These are phyloP conservation scores for Drosophila rellima DNA, from an alignment of 2,888 invertebrate genomes.

Conservation along the genomic window DNA sequence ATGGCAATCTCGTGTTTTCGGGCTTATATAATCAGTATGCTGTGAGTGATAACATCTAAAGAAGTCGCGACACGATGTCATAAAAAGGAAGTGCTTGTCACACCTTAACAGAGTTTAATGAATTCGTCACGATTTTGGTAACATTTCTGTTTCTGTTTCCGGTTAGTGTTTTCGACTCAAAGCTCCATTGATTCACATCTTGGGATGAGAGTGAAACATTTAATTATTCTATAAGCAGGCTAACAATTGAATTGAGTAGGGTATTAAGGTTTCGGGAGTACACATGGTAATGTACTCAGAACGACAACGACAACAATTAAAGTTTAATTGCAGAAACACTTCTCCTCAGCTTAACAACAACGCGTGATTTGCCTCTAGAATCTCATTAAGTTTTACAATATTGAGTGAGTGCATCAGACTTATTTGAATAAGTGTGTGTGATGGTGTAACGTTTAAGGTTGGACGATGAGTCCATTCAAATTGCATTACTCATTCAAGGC, in stretches of 20 bases:
- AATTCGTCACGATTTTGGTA: slow-evolving; percentile 22
- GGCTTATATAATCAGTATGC: slow-evolving; percentile 20
- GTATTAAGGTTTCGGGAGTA: slow-evolving; percentile 2
- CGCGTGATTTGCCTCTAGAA: slow-evolving; percentile 32
- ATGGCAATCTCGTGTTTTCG: slow-evolving; percentile 19
- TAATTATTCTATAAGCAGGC: background rate
- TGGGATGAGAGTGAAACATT: background rate
- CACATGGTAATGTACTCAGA: background rate
- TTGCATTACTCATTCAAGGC: slow-evolving; percentile 30
- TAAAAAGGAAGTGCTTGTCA: slow-evolving; percentile 20
- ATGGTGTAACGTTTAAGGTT: slow-evolving; percentile 27
- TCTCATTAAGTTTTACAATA: slow-evolving; percentile 28
- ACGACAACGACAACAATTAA: slow-evolving; percentile 30
- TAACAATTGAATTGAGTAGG: slow-evolving; percentile 2
- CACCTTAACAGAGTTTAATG: slow-evolving; percentile 13
- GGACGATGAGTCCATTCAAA: slow-evolving; percentile 5
- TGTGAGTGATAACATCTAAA: slow-evolving; percentile 14
- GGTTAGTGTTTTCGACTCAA: background rate
- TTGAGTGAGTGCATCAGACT: slow-evolving; percentile 6
- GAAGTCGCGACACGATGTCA: slow-evolving; percentile 21
- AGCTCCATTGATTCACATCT: background rate
- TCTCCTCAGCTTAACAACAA: slow-evolving; percentile 25
- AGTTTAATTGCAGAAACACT: slow-evolving; percentile 30
- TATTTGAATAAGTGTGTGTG: background rate
- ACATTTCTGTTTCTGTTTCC: slow-evolving; percentile 10